Evolutionary conservation across 1,140 invertebrate genomes (phyloP), one percentile per base, ranked within the genome.

Genomic region (Caerostris darwini): DNA sequence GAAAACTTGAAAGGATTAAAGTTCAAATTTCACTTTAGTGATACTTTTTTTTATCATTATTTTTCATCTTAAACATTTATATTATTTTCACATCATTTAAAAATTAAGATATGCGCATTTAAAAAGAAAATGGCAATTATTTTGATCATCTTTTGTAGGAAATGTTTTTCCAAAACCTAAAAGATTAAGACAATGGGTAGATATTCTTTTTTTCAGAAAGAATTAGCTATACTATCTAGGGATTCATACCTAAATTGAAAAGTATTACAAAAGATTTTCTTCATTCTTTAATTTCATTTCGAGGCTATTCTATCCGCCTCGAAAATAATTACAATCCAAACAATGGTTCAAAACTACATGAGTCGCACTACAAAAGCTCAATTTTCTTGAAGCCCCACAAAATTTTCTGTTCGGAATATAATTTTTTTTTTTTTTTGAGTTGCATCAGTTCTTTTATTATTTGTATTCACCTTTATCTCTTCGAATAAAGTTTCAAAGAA

Each of bases 401-500:
- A 77, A 77, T 77, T 64, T 14, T 77, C 71, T 12, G 34, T 77
- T 77, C 83, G 58, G 17, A 58, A 56, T 85, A 85, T 54, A 67
- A 14, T 5, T 17, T 67, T 10, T n/a, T n/a, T n/a, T 3, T 5
- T 17, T 67, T 67, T n/a, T 14, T n/a, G 61, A 64, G 3, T n/a
- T n/a, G n/a, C 10, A 54, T 82, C 1, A 77, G 14, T 17, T 82
- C 53, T 54, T 77, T 53, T 59, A 34, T 77, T 53, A 34, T 57
- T 85, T 85, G 56, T 34, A 64, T 92, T 54, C n/a, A 56, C 82
- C 61, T 64, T 92, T 85, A 61, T 64, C 50, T 56, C 83, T 59
- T 56, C 56, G 85, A 92, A 92, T 92, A 92, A 64, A 61, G 34
- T 54, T 54, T 67, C 17, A 50, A 85, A 85, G 81, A 92, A 92